phyloP scores from a whole-genome alignment of 2,888 invertebrate species.

The Sclerodermus sp. region DNA sequence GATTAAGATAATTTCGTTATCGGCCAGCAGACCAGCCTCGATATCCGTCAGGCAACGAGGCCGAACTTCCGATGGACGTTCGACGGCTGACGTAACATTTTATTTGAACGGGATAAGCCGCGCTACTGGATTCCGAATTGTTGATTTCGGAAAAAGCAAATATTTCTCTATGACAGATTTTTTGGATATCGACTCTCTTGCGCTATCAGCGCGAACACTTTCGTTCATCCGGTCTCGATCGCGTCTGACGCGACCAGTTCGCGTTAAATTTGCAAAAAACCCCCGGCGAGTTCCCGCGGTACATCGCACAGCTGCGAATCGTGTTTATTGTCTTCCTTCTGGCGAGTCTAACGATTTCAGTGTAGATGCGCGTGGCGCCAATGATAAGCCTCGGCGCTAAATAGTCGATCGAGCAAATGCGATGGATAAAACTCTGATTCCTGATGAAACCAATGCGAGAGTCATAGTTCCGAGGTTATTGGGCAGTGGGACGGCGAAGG shows the following conservation, averaged over 20 bases:
- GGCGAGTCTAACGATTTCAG: too few species aligned
- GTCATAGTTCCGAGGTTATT: slow-evolving; percentile 3
- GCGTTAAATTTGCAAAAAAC: too few species aligned
- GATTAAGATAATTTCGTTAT: slow-evolving; percentile 49
- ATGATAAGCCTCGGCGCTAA: too few species aligned
- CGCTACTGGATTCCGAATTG: slow-evolving; percentile 14
- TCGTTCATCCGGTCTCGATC: not conserved
- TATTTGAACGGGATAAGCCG: slow-evolving; percentile 25
- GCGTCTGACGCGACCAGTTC: too few species aligned
- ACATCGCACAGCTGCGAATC: too few species aligned
- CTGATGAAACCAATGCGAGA: slow-evolving; percentile 19
- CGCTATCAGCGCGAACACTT: not conserved
- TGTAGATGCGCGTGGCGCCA: too few species aligned
- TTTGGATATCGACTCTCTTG: not conserved
- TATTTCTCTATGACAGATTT: slow-evolving; percentile 11
- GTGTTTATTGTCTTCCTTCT: too few species aligned
- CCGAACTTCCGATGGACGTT: slow-evolving; percentile 33
- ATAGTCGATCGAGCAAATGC: too few species aligned
- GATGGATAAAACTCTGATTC: not conserved
- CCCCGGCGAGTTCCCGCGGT: too few species aligned
- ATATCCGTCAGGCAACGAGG: slow-evolving; percentile 35
- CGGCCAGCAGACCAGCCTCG: slow-evolving; percentile 31
- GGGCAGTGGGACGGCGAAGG: slow-evolving; percentile 1
- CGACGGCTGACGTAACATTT: slow-evolving; percentile 36
- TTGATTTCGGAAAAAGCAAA: slow-evolving; percentile 18